Evolutionary conservation across 2,797 vertebrate genomes (phyloP).

Genomic region (Mionectes olivaceus): DNA sequence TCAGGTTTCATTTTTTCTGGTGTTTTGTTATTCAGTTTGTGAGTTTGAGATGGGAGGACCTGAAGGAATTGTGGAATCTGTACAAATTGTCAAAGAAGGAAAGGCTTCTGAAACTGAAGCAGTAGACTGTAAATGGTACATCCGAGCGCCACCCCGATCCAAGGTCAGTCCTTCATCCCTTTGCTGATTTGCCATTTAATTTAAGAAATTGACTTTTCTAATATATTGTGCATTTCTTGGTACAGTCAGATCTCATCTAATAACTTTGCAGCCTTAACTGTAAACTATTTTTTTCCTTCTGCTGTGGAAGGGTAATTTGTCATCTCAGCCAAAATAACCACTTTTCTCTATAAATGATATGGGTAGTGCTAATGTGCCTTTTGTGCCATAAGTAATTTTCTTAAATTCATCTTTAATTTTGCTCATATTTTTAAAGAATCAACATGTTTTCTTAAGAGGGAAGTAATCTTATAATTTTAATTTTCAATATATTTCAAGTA

Average conservation of each 20-base stretch:
- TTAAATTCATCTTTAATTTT: conserved; percentile 29
- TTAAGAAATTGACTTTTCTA: conserved; percentile 52
- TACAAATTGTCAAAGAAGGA: conserved; percentile 95
- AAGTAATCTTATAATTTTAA: neutral
- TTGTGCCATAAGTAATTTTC: neutral
- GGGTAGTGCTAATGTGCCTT: neutral
- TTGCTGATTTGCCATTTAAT: conserved; percentile 9
- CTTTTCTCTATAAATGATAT: neutral
- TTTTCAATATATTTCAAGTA: neutral
- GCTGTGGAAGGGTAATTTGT: neutral
- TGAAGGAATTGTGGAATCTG: conserved; percentile 97
- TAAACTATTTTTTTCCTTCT: conserved; percentile 17
- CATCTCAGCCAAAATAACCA: neutral
- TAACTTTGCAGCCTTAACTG: conserved; percentile 1
- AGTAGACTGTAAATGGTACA: conserved; percentile 99
- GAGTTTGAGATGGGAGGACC: conserved; percentile 98
- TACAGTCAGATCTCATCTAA: neutral
- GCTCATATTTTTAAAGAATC: conserved; percentile 1
- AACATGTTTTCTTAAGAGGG: neutral
- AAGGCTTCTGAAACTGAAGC: conserved; percentile 92
- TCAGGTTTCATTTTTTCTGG: conserved; percentile 74
- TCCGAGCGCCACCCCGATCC: conserved; percentile 94
- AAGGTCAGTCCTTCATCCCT: conserved; percentile 87
- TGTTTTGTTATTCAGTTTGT: conserved; percentile 86
- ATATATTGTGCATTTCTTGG: neutral